Percentiles rank a stretch among this genome's conserved stretches.
phyloP scores from a whole-genome alignment of 2,888 invertebrate species.

The Lasioglossum calceatum region DNA sequence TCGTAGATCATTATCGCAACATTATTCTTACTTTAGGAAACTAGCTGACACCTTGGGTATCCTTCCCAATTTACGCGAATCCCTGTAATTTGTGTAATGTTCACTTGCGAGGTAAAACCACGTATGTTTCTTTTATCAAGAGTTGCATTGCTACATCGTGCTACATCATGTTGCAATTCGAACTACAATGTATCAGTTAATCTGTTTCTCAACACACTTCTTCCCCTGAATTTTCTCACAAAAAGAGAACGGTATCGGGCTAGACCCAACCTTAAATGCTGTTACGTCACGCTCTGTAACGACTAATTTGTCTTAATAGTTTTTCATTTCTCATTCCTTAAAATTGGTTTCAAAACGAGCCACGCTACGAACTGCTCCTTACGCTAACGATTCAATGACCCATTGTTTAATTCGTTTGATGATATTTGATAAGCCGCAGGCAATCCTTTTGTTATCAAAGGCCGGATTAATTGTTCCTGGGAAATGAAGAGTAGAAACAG shows the following conservation, averaged over 20 bases:
- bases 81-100: not conserved
- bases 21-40: not conserved
- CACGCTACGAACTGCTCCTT: not conserved
- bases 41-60: not conserved
- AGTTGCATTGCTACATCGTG: not conserved
- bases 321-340: not conserved
- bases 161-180: not conserved
- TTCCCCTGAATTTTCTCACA: not conserved
- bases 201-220: constrained; percentile 15
- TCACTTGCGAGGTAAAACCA: not conserved
- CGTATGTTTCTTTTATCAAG: not conserved
- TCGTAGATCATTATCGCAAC: not conserved
- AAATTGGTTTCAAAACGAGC: not conserved
- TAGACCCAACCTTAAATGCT: not conserved
- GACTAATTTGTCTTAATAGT: constrained; percentile 6
- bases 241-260: constrained; percentile 10
- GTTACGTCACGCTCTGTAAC: not conserved
- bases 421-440: not conserved
- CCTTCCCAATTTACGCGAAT: too few relatives aligned
- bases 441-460: not conserved
- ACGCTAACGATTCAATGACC: not conserved
- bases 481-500: not conserved
- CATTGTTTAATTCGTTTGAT: not conserved
- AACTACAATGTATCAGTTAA: not conserved
- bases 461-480: not conserved